phyloP scores from a whole-genome alignment of 2,113 vertebrate genomes.

The Tympanuchus pallidicinctus region DNA sequence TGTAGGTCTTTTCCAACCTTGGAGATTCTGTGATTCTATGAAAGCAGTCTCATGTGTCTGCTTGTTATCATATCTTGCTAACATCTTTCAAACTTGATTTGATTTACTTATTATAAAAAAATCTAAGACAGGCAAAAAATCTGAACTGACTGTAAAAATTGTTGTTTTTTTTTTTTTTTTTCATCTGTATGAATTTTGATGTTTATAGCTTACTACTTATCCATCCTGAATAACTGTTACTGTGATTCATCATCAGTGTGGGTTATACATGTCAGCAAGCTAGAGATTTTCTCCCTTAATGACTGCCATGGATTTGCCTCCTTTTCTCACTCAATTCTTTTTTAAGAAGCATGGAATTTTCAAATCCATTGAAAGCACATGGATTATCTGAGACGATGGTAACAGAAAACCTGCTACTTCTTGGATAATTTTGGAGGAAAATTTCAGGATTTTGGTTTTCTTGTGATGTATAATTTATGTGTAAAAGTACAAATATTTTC shows the following conservation, averaged over 20 bases:
- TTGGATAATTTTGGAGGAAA: not conserved
- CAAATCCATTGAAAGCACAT: not conserved
- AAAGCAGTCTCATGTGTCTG: not conserved
- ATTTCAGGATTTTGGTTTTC: not conserved
- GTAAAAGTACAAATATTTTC: not conserved
- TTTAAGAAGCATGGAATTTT: not conserved
- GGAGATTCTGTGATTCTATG: no score
- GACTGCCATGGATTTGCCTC: accelerated
- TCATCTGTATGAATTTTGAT: not conserved
- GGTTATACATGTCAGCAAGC: not conserved
- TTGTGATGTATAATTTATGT: not conserved
- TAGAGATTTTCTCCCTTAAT: not conserved
- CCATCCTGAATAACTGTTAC: not conserved
- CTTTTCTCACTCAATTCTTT: not conserved
- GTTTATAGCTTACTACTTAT: not conserved
- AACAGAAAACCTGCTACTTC: not conserved
- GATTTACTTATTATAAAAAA: not conserved
- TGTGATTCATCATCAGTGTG: not conserved
- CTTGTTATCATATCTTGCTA: not conserved
- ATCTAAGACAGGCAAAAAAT: not conserved
- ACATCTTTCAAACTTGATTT: not conserved
- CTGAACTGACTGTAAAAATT: not conserved
- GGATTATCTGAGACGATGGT: accelerated
- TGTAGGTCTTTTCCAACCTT: no score
- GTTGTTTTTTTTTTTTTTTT: not conserved